Conservation (phyloP, 1,140 invertebrate genomes). For the Danaus plexippus region DNA sequence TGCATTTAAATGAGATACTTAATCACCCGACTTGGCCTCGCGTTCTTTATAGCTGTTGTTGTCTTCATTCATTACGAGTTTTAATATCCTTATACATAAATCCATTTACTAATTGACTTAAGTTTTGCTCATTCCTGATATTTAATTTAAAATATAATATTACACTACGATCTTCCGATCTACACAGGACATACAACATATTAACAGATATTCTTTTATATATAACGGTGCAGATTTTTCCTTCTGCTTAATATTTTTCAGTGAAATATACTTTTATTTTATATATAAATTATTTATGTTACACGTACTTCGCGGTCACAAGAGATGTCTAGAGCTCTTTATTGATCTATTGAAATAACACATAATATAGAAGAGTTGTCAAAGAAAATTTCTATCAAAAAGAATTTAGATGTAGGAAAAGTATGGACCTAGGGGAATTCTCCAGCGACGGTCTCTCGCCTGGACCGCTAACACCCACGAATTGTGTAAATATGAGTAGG, state of each 20-base stretch:
- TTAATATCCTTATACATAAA: conserved; percentile 45
- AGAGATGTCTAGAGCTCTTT: not conserved
- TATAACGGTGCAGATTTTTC: too few species aligned
- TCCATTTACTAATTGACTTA: conserved; percentile 27
- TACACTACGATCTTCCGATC: too few species aligned
- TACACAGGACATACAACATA: too few species aligned
- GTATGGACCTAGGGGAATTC: conserved; percentile 36
- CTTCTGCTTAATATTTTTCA: too few species aligned
- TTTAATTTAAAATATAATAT: conserved; percentile 6
- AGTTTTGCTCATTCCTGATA: conserved; percentile 16
- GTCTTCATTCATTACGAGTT: conserved; percentile 59
- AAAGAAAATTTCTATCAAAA: conserved; percentile 22
- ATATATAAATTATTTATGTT: too few species aligned
- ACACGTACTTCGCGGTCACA: too few species aligned
- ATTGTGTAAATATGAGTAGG: conserved; percentile 65
- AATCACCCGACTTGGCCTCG: conserved; percentile 65
- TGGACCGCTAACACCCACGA: conserved; percentile 54
- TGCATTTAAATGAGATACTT: conserved; percentile 72
- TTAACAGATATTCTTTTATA: too few species aligned
- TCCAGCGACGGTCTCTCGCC: conserved; percentile 31
- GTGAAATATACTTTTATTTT: too few species aligned
- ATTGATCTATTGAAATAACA: conserved; percentile 21
- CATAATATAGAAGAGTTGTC: conserved; percentile 23
- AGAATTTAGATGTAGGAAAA: conserved; percentile 21
- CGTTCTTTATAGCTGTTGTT: conserved; percentile 63